A percentile compares a stretch with the other conserved stretches of the same genome.
Conservation (phyloP, 2,797 vertebrate genomes). For the Choloepus didactylus region DNA sequence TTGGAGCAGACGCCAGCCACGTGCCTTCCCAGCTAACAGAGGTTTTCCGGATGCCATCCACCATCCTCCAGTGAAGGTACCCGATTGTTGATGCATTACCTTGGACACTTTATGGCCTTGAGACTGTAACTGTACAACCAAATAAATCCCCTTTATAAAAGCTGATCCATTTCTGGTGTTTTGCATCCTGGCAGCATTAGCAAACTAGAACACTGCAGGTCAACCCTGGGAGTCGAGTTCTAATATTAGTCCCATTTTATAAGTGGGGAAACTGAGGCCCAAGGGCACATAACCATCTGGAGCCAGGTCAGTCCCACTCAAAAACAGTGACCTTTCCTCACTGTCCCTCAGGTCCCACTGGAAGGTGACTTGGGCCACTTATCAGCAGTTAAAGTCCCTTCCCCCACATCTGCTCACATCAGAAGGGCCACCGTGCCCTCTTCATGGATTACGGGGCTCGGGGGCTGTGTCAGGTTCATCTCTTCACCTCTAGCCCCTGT, state of each 20-base stretch:
- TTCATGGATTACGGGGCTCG: background rate
- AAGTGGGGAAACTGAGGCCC: background rate
- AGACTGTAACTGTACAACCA: too few relatives aligned
- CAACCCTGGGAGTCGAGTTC: background rate
- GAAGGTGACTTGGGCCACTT: background rate
- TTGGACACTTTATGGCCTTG: too few relatives aligned
- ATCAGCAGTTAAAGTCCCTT: background rate
- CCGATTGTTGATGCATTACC: too few relatives aligned
- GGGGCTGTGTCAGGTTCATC: rapidly evolving
- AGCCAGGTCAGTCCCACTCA: background rate
- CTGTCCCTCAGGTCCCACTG: background rate
- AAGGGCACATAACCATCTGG: background rate
- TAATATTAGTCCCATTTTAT: background rate
- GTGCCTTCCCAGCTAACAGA: too few relatives aligned
- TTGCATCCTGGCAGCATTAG: too few relatives aligned
- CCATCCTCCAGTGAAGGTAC: too few relatives aligned
- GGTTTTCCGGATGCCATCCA: too few relatives aligned
- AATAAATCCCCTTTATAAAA: too few relatives aligned
- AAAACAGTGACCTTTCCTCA: background rate
- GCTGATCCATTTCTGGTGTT: too few relatives aligned
- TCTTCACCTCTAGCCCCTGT: background rate
- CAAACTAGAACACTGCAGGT: too few relatives aligned
- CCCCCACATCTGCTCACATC: background rate
- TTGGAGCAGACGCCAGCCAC: too few relatives aligned
- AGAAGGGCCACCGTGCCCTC: background rate